Evolutionary conservation across 2,888 invertebrate genomes (phyloP), one percentile per base, ranked within the genome.

Genomic region (Lomographa bimaculata): DNA sequence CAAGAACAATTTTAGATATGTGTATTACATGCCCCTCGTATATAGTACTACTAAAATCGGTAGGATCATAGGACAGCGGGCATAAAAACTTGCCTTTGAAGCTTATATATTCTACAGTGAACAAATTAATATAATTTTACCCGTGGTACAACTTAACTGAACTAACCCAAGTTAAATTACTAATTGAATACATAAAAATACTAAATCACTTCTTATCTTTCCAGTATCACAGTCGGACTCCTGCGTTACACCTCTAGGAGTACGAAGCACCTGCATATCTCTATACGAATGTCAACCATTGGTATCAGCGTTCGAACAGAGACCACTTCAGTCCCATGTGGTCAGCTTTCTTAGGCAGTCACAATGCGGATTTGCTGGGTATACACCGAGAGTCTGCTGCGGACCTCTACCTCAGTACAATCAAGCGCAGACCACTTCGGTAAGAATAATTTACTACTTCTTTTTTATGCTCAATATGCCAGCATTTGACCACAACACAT

Each of bases 341-440:
- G 61, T 79, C 1, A 74, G 58, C 6, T 91, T 85, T 52, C 64
- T 92, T 10, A 76, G 81, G 25, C 64, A 75, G 41, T 91, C 92
- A 0, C 90, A 90, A 42, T 92, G 92, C 49, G 91, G 91, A 0
- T 91, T 90, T 50, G 71, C 79, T 0, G 89, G 82, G 0, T 71
- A 72, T 8, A 57, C 61, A 0, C 91, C 91, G 0, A 75, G 64
- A 9, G 91, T 92, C 0, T 92, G 92, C 64, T 92, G 92, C 43
- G 87, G 87, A 0, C 79, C 82, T 0, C 19, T 85, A 9, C 77
- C 81, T 1, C 10, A 54, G n/a, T 25, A 27, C 8, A 26, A 20
- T 14, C 14, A 14, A 14, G 40, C 7, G 27, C 49, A 9, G 35
- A 38, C 8, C 24, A 48, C 4, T 3, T 60, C 67, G 52, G 73